A percentile compares a stretch with the other conserved stretches of the same genome.
Conservation (phyloP, 2,113 vertebrate species). For the Nipponia nippon region DNA sequence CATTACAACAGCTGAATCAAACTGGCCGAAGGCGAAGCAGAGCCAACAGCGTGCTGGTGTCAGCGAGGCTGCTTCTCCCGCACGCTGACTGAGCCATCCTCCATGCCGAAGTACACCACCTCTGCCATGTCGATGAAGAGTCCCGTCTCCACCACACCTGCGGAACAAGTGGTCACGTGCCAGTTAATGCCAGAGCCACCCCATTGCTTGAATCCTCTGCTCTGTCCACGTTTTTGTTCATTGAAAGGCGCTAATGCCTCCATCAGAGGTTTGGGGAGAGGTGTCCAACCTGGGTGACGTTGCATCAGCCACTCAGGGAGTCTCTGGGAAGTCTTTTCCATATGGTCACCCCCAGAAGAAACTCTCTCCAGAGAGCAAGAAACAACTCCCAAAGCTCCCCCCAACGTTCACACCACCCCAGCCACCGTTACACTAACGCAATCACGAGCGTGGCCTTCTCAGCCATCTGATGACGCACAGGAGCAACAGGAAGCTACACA, state of each 20-base stretch:
- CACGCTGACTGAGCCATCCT: conserved; percentile 85
- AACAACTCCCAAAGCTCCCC: not conserved
- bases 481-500: not conserved
- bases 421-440: not conserved
- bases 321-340: not conserved
- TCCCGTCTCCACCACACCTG: conserved; percentile 97
- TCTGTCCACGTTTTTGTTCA: accelerated
- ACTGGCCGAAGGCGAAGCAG: not conserved
- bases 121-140: conserved; percentile 93
- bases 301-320: accelerated
- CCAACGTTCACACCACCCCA: accelerated
- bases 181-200: not conserved
- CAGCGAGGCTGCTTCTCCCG: conserved; percentile 77
- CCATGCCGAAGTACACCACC: conserved; percentile 93
- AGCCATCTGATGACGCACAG: not conserved
- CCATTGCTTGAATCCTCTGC: accelerated
- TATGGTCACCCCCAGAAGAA: not conserved
- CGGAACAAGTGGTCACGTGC: not conserved
- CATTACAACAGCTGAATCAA: not conserved
- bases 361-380: not conserved
- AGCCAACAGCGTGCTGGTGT: not conserved
- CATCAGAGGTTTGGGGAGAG: not conserved
- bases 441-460: accelerated
- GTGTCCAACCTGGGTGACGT: not conserved
- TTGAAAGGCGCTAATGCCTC: not conserved